A percentile compares a stretch with the other conserved stretches of the same genome.
These are phyloP conservation scores for Eolophus roseicapilla DNA, from an alignment of 2,113 vertebrate genomes.

Conservation along the genomic window DNA sequence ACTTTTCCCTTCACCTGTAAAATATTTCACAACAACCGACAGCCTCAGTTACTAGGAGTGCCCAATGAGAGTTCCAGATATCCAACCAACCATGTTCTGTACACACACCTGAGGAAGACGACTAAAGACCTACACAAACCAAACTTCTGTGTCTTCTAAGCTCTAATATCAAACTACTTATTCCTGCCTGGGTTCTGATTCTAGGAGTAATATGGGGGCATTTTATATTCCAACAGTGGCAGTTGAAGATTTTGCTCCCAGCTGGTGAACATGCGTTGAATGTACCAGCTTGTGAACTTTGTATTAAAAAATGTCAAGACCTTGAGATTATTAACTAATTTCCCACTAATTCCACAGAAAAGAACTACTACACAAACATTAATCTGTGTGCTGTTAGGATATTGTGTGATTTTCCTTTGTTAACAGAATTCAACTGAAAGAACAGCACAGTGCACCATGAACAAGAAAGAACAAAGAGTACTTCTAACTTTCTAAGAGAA, in stretches of 20 bases:
- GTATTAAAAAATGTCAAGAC: background rate
- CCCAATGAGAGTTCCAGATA: background rate
- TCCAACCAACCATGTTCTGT: background rate
- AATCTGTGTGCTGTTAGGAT: background rate
- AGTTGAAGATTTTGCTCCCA: background rate
- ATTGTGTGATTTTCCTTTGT: background rate
- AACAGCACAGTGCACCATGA: background rate
- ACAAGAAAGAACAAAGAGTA: background rate
- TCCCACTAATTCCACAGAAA: background rate
- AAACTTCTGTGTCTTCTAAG: background rate
- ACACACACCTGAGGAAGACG: background rate
- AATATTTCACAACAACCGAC: background rate
- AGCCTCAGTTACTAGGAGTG: background rate
- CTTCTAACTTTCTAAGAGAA: background rate
- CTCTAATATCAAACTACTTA: background rate
- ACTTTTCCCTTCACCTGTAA: background rate
- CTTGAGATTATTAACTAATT: background rate
- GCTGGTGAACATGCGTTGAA: background rate
- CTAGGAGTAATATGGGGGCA: background rate
- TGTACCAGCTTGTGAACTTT: fast-evolving
- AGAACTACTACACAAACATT: background rate
- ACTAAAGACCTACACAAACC: background rate
- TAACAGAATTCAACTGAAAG: background rate
- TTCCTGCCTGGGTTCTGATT: background rate
- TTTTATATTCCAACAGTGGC: background rate